These are phyloP conservation scores for Rynchops niger DNA, from an alignment of 2,113 vertebrate species.

Conservation along the genomic window DNA sequence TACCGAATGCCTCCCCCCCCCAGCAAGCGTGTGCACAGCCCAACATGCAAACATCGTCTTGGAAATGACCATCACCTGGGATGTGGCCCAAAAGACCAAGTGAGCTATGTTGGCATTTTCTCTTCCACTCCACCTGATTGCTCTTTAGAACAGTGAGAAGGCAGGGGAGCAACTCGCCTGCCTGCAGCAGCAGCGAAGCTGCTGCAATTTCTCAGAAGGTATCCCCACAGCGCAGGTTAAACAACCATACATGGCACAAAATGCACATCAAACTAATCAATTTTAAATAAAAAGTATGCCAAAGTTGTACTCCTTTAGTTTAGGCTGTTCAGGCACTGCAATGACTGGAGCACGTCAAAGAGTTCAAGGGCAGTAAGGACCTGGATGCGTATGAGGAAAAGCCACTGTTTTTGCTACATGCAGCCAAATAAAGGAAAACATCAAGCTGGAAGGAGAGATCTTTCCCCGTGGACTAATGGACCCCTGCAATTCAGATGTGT, in stretches of 20 bases:
- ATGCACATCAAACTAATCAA: not conserved
- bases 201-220: not conserved
- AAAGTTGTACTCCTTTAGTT: not conserved
- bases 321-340: not conserved
- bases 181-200: not conserved
- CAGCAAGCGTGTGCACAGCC: not conserved
- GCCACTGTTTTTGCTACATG: not conserved
- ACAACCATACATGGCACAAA: not conserved
- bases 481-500: not conserved
- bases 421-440: not conserved
- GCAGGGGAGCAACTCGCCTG: not conserved
- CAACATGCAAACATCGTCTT: not conserved
- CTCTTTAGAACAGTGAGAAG: not conserved
- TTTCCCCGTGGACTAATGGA: not conserved
- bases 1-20: too few relatives aligned
- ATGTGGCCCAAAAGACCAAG: not conserved
- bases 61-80: accelerated
- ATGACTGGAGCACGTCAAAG: not conserved
- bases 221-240: not conserved
- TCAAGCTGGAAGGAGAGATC: not conserved
- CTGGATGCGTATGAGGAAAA: not conserved
- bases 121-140: accelerated
- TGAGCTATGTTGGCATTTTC: not conserved
- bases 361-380: not conserved
- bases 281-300: not conserved